Percentiles rank a stretch among this genome's conserved stretches.
phyloP scores from a whole-genome alignment of 1,140 invertebrate species.

The Euschistus heros region DNA sequence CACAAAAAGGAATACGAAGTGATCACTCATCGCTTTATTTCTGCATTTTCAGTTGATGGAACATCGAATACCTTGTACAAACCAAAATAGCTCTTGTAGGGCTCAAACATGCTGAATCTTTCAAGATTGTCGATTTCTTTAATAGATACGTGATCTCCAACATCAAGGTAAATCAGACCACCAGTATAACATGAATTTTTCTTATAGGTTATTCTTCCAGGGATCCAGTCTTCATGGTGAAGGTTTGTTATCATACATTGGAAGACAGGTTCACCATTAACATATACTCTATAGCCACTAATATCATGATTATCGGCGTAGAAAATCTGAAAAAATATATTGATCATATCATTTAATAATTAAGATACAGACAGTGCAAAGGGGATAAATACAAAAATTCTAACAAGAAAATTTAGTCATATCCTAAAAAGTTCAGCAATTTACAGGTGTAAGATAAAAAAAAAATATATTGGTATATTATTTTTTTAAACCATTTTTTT shows the following conservation, averaged over 20 bases:
- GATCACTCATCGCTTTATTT: neutral
- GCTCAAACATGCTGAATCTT: conserved; percentile 36
- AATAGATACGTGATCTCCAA: conserved; percentile 33
- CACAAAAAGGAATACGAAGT: neutral
- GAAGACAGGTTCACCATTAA: conserved; percentile 33
- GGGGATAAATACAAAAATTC: too few relatives aligned
- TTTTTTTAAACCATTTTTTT: too few relatives aligned
- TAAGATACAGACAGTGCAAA: too few relatives aligned
- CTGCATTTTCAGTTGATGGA: neutral
- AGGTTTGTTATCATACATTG: conserved; percentile 32
- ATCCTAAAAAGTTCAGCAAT: neutral
- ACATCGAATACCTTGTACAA: conserved; percentile 30
- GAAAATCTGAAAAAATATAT: conserved; percentile 31
- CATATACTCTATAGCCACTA: conserved; percentile 34
- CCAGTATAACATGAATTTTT: conserved; percentile 36
- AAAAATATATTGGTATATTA: too few relatives aligned
- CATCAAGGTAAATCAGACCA: conserved; percentile 32
- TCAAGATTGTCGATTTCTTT: conserved; percentile 35
- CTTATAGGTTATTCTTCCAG: conserved; percentile 26
- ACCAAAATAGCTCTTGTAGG: conserved; percentile 38
- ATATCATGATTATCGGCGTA: conserved; percentile 35
- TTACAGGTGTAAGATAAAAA: neutral
- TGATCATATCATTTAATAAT: too few relatives aligned
- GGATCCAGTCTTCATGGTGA: conserved; percentile 5
- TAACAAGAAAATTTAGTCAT: too few relatives aligned